Conservation (phyloP, 2,797 vertebrate genomes). For the Poecilia gillii region DNA sequence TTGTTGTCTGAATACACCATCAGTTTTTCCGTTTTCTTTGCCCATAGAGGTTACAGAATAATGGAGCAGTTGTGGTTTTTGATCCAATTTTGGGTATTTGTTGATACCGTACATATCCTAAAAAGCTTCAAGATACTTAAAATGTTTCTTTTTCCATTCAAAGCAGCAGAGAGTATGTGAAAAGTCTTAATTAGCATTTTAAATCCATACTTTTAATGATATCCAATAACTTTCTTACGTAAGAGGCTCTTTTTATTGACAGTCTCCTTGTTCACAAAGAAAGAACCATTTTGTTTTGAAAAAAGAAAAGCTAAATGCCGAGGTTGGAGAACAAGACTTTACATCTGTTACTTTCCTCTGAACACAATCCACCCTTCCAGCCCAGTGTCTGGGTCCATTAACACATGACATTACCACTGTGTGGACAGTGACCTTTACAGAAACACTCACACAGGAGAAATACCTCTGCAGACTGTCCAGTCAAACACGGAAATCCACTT, state of each 20-base stretch:
- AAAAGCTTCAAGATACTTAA: neutral
- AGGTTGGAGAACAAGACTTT: neutral
- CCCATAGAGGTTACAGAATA: neutral
- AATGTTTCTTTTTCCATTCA: neutral
- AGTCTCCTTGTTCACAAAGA: neutral
- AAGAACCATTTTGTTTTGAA: neutral
- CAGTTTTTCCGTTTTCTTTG: neutral
- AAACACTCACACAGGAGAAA: conserved; percentile 24
- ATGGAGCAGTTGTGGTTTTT: neutral
- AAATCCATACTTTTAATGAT: neutral
- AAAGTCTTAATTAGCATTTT: conserved; percentile 1
- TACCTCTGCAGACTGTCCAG: neutral
- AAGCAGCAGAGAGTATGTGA: neutral
- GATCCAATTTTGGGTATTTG: neutral
- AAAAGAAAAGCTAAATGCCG: neutral
- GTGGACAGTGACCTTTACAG: conserved; percentile 58
- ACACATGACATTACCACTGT: conserved; percentile 30
- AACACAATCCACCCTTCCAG: conserved; percentile 1
- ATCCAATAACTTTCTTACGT: neutral
- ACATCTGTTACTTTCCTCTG: conserved; percentile 8
- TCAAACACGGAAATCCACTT: conserved; percentile 61
- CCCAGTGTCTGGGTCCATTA: conserved; percentile 33
- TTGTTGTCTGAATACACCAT: neutral
- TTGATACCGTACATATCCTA: neutral
- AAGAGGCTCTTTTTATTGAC: neutral